Evolutionary conservation across 2,797 vertebrate genomes (phyloP).

Genomic region (Antrozous pallidus): DNA sequence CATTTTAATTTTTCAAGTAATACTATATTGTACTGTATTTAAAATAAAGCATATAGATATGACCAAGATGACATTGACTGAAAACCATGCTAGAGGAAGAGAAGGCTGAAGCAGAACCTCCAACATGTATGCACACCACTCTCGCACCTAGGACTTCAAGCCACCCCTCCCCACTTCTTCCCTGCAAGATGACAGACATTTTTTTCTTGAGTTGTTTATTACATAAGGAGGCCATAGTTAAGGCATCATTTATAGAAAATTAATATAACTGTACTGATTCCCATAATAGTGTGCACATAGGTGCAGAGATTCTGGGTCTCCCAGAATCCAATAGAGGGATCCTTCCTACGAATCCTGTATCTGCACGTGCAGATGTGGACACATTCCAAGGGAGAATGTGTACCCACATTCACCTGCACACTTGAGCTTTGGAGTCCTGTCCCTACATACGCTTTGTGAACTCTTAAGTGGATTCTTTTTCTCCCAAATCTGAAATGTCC

Average conservation of each 20-base stretch:
- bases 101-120: neutral
- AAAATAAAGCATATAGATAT: neutral
- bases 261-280: neutral
- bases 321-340: neutral
- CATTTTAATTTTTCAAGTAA: neutral
- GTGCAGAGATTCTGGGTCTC: neutral
- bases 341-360: neutral
- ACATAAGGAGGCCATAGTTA: neutral
- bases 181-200: neutral
- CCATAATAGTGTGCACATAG: neutral
- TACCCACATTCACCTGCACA: neutral
- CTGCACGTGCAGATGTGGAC: fast-evolving
- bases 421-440: neutral
- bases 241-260: neutral
- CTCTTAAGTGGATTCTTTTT: neutral
- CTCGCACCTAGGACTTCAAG: neutral
- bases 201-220: neutral
- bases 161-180: neutral
- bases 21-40: neutral
- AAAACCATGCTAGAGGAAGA: neutral
- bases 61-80: neutral
- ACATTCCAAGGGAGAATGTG: neutral
- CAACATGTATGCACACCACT: neutral
- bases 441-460: neutral
- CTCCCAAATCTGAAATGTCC: neutral